Evolutionary conservation across 2,113 vertebrate species (phyloP), one percentile per base, ranked within the genome.

Genomic region (Coryphaenoides rupestris): DNA sequence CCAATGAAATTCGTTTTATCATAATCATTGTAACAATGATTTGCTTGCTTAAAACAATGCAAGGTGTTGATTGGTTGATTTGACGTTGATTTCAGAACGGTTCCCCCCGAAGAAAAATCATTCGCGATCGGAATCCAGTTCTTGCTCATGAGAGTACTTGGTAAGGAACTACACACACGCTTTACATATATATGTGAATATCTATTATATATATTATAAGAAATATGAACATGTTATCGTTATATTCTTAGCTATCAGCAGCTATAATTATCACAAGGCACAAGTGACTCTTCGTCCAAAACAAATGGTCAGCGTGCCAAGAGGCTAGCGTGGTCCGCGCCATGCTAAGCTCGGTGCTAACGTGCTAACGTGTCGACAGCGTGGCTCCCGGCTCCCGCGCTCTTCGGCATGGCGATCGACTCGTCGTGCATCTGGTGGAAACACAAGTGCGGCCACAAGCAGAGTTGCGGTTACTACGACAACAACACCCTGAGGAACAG

Each of bases 101-200:
- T 98, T 70, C 89, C 92, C 57, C 88, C 92, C 26, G 95, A 98
- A 0, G 96, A 98, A 63, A 99, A 99, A 72, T 98, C 97, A 0
- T 98, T 99, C 45, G 95, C 97, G 47, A 96, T 99, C 0, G 97
- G 97, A 22, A 84, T 99, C 1, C 97, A 99, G 74, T 99, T 99
- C 86, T 78, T 98, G 63, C 82, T 99, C 1, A 93, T 98, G 92
- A 93, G 95, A 75, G 56, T 98, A 55, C 77, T 98, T 21, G 96
- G 96, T 98, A 87, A 93, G 94, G 89, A 56, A 2, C 52, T 21
- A 46, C 17, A 33, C 3, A 26, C 24, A n/a, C n/a, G n/a, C n/a
- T n/a, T n/a, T n/a, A n/a, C n/a, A n/a, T 19, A 65, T 55, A 28
- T 9, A n/a, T 19, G 28, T 4, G 33, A 53, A 3, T 9, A 53